Conservation (phyloP, 2,113 vertebrate species). For the Caranx melampygus region DNA sequence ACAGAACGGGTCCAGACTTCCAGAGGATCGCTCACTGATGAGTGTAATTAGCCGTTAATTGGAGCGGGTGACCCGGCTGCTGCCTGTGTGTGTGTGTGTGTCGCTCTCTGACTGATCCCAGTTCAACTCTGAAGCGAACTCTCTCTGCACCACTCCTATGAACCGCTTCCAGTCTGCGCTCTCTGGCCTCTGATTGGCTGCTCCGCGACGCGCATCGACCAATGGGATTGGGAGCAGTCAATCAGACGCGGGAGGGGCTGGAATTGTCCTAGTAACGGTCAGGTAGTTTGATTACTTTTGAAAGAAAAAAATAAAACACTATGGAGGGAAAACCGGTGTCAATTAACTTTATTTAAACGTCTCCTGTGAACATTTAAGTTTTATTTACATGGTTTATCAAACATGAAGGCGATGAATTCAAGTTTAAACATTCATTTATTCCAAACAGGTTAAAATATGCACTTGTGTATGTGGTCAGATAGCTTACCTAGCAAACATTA, state of each 20-base stretch:
- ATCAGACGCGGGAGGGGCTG: neutral
- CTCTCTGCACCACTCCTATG: slow-evolving; percentile 26
- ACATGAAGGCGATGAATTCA: too few species aligned
- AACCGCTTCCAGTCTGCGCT: neutral
- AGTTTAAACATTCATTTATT: too few species aligned
- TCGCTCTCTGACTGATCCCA: neutral
- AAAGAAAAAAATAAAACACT: too few species aligned
- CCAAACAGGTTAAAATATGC: too few species aligned
- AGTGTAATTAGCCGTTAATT: slow-evolving; percentile 39
- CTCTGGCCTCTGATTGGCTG: slow-evolving; percentile 58
- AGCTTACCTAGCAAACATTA: too few species aligned
- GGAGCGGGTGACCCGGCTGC: neutral
- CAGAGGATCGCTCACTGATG: too few species aligned
- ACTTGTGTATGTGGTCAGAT: too few species aligned
- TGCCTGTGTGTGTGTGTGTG: neutral
- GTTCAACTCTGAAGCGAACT: slow-evolving; percentile 27
- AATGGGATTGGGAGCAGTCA: slow-evolving; percentile 40
- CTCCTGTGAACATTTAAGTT: too few species aligned
- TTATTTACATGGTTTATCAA: too few species aligned
- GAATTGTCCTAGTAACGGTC: fast-evolving
- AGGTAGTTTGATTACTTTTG: neutral
- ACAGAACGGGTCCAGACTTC: neutral
- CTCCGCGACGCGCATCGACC: neutral
- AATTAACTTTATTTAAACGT: too few species aligned
- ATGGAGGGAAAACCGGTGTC: too few species aligned